Conservation (phyloP, 2,797 vertebrate species). For the Argentina silus region DNA sequence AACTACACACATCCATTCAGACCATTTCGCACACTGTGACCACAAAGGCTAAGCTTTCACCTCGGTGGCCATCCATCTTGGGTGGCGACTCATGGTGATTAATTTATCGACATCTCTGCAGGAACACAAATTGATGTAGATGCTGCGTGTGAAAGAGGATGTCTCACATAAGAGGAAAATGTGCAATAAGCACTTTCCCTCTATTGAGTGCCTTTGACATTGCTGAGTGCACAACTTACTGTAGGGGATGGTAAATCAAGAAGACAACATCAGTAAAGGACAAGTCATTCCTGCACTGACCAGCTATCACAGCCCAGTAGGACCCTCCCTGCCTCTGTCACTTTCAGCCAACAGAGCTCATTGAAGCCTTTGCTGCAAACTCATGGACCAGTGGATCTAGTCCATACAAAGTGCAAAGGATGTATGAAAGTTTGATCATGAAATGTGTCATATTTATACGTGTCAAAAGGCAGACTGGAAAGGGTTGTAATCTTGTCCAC, state of each 20-base stretch:
- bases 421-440: too few species aligned
- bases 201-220: neutral
- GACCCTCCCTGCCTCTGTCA: neutral
- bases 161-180: conserved; percentile 24
- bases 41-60: conserved; percentile 7
- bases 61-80: neutral
- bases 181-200: conserved; percentile 35
- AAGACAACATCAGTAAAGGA: conserved; percentile 1
- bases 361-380: neutral
- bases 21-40: neutral
- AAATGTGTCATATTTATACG: neutral
- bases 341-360: neutral
- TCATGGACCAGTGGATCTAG: neutral
- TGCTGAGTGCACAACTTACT: conserved; percentile 3
- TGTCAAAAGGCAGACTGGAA: neutral
- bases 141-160: conserved; percentile 25
- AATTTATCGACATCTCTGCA: conserved; percentile 44
- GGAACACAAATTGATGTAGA: conserved; percentile 37
- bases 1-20: neutral
- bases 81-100: conserved; percentile 9
- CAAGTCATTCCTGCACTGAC: neutral
- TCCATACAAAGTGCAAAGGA: neutral
- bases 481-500: too few species aligned
- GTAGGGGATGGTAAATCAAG: neutral
- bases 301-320: neutral